These are phyloP conservation scores for Emmelina monodactyla DNA, from an alignment of 2,888 invertebrate species.

Conservation along the genomic window DNA sequence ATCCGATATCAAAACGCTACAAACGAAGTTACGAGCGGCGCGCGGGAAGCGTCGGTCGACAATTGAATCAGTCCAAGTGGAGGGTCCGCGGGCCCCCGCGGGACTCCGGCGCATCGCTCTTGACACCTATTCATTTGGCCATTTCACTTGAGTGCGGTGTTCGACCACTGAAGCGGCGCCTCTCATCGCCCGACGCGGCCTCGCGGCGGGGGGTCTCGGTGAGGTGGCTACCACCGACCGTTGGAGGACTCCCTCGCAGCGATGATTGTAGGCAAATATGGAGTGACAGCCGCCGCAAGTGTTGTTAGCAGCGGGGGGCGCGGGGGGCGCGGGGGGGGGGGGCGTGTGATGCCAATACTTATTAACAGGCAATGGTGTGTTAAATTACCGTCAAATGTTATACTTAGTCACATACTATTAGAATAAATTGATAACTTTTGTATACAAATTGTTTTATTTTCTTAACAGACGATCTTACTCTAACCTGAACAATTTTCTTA, in stretches of 20 bases:
- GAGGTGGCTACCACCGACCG: conserved; percentile 15
- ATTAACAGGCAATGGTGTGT: conserved; percentile 30
- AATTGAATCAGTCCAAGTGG: conserved; percentile 60
- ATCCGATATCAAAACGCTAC: conserved; percentile 64
- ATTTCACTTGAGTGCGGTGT: conserved; percentile 28
- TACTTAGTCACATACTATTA: no score
- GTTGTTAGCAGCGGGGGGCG: conserved; percentile 49
- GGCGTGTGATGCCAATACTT: conserved; percentile 55
- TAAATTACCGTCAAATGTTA: no score
- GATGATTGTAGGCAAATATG: conserved; percentile 56
- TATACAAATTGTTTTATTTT: no score
- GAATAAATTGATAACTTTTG: no score
- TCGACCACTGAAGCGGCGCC: no score
- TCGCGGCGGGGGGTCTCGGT: not conserved
- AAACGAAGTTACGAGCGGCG: conserved; percentile 62
- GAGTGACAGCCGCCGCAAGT: conserved; percentile 57
- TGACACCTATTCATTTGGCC: conserved; percentile 56
- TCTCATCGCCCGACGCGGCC: no score
- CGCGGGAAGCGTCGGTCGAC: conserved; percentile 63
- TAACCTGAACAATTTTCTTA: no score
- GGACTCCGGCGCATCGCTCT: conserved; percentile 48
- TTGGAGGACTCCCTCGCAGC: conserved; percentile 27
- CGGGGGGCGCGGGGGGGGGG: conserved; percentile 23
- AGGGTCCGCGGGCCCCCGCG: conserved; percentile 40
- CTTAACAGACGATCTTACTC: no score